A percentile compares a stretch with the other conserved stretches of the same genome.
phyloP scores from a whole-genome alignment of 1,140 invertebrate species.

The Tetragonula clypearis region DNA sequence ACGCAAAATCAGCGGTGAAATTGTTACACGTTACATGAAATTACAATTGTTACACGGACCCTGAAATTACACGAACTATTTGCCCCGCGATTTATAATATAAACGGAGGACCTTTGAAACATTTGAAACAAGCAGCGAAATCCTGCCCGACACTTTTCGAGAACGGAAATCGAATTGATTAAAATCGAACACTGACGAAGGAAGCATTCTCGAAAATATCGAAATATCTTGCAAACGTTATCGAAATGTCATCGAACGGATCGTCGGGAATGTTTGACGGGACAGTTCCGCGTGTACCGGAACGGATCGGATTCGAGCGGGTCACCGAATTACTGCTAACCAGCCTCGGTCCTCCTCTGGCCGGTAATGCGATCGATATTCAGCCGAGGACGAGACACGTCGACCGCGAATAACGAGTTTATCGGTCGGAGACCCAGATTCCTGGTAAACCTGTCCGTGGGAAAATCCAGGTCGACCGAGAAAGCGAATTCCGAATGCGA shows the following conservation, averaged over 20 bases:
- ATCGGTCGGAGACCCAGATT: constrained; percentile 62
- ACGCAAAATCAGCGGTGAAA: too few relatives aligned
- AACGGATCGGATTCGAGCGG: constrained; percentile 8
- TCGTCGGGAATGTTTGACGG: background rate
- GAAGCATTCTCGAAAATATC: background rate
- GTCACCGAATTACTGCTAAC: constrained; percentile 56
- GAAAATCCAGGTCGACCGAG: constrained; percentile 67
- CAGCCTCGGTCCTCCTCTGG: constrained; percentile 25
- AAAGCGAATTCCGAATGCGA: constrained; percentile 60
- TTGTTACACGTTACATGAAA: too few relatives aligned
- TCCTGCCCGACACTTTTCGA: too few relatives aligned
- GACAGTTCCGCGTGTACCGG: background rate
- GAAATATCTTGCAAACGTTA: background rate
- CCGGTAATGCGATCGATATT: constrained; percentile 36
- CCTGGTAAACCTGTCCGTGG: constrained; percentile 59
- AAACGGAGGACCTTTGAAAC: too few relatives aligned
- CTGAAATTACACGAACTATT: too few relatives aligned
- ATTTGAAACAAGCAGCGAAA: too few relatives aligned
- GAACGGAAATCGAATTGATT: too few relatives aligned
- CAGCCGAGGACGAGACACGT: constrained; percentile 42
- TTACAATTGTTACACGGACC: too few relatives aligned
- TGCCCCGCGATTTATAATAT: too few relatives aligned
- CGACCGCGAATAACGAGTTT: constrained; percentile 61
- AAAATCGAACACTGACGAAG: background rate
- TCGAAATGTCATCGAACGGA: background rate